phyloP scores from a whole-genome alignment of 1,140 invertebrate genomes.

The Lerema accius region DNA sequence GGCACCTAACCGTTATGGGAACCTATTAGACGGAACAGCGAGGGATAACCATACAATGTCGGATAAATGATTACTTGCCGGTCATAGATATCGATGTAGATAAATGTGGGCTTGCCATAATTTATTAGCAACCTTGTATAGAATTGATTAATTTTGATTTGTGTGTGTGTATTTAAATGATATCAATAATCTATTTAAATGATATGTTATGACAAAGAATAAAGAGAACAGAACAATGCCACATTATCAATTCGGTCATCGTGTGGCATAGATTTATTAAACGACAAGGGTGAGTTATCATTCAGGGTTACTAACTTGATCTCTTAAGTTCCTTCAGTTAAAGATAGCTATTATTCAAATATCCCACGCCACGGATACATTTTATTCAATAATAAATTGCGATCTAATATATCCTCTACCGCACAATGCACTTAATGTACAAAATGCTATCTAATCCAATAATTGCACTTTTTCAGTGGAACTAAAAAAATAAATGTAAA shows the following conservation, averaged over 20 bases:
- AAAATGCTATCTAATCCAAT: too few species aligned
- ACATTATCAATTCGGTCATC: conserved; percentile 32
- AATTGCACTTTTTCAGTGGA: too few species aligned
- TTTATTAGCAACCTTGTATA: conserved; percentile 32
- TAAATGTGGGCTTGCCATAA: conserved; percentile 22
- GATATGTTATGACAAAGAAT: conserved; percentile 25
- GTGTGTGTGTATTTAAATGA: conserved; percentile 28
- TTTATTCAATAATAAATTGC: too few species aligned
- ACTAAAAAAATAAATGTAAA: too few species aligned
- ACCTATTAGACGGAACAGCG: conserved; percentile 36
- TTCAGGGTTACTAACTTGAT: conserved; percentile 20
- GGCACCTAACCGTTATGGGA: conserved; percentile 57
- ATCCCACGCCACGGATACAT: too few species aligned
- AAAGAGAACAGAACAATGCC: conserved; percentile 27
- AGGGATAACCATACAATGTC: conserved; percentile 25
- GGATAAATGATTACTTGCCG: conserved; percentile 27
- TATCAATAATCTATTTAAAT: conserved; percentile 32
- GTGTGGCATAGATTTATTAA: conserved; percentile 23
- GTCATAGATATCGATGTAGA: conserved; percentile 30
- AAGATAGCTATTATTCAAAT: too few species aligned
- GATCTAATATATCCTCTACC: too few species aligned
- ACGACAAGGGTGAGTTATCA: conserved; percentile 24
- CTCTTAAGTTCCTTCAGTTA: background rate
- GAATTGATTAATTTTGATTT: conserved; percentile 24
- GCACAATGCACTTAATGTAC: too few species aligned